These are phyloP conservation scores for Zaprionus davidi DNA, from an alignment of 1,140 invertebrate species.

Conservation along the genomic window DNA sequence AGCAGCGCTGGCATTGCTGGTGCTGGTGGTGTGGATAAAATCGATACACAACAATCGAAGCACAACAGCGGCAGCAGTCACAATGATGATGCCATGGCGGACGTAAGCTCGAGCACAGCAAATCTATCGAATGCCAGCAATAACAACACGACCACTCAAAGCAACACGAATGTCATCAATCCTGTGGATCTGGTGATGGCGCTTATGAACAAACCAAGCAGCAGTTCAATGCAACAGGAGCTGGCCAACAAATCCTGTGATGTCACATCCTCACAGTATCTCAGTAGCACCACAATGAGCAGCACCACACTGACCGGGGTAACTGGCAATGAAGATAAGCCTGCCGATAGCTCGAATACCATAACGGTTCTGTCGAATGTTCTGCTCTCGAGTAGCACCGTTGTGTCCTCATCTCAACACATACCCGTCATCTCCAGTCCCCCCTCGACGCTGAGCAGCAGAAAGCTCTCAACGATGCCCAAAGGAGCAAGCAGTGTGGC, in stretches of 20 bases:
- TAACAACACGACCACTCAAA: slow-evolving; percentile 44
- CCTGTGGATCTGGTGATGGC: slow-evolving; percentile 81
- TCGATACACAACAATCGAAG: slow-evolving; percentile 28
- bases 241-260: slow-evolving; percentile 57
- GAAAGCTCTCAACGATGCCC: slow-evolving; percentile 68
- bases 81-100: slow-evolving; percentile 33
- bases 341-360: slow-evolving; percentile 51
- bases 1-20: slow-evolving; percentile 11
- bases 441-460: slow-evolving; percentile 51
- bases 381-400: slow-evolving; percentile 60
- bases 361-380: slow-evolving; percentile 81
- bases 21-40: slow-evolving; percentile 35
- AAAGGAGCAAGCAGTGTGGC: slow-evolving; percentile 79
- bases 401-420: slow-evolving; percentile 64
- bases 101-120: slow-evolving; percentile 28
- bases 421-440: slow-evolving; percentile 82
- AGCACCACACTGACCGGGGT: slow-evolving; percentile 14
- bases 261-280: slow-evolving; percentile 62
- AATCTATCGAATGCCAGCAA: slow-evolving; percentile 38
- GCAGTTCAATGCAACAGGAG: slow-evolving; percentile 63
- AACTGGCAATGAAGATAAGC: slow-evolving; percentile 42
- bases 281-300: slow-evolving; percentile 47
- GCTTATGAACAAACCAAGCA: slow-evolving; percentile 81
- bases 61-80: slow-evolving; percentile 28
- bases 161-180: slow-evolving; percentile 65